Conservation (phyloP, 2,113 vertebrate species). For the Turnix velox region DNA sequence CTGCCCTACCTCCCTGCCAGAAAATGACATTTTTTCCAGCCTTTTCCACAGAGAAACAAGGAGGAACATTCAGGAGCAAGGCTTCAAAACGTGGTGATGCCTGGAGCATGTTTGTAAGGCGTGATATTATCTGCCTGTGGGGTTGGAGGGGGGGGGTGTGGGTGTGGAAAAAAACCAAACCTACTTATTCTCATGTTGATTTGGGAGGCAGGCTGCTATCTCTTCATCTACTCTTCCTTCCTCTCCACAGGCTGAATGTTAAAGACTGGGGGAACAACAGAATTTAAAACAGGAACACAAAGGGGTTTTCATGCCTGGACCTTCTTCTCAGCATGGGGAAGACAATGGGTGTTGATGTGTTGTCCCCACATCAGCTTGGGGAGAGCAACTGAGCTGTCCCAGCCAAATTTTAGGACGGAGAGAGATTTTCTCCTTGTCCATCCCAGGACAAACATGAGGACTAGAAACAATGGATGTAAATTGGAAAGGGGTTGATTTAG, state of each 20-base stretch:
- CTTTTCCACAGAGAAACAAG: neutral
- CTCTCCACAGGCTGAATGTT: neutral
- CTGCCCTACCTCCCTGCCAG: neutral
- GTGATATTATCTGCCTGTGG: neutral
- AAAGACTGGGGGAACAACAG: conserved; percentile 1
- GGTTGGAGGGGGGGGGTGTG: too few species aligned
- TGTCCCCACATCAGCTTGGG: neutral
- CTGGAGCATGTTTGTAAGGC: neutral
- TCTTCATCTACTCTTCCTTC: conserved; percentile 18
- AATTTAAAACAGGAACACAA: conserved; percentile 36
- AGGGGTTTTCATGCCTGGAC: conserved; percentile 22
- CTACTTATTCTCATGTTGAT: neutral
- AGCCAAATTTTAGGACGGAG: neutral
- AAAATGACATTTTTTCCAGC: neutral
- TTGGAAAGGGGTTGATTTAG: too few species aligned
- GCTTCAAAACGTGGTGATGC: neutral
- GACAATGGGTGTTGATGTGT: conserved; percentile 18
- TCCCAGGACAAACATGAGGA: neutral
- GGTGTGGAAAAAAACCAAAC: neutral
- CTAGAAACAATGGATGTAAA: too few species aligned
- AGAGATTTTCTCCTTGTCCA: neutral
- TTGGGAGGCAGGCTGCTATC: neutral
- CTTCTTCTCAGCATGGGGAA: neutral
- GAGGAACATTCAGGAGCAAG: accelerated
- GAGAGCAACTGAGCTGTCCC: neutral